Base-by-base conservation (phyloP, 1,140 invertebrate species). In the Dolichoris vasculosae region DNA sequence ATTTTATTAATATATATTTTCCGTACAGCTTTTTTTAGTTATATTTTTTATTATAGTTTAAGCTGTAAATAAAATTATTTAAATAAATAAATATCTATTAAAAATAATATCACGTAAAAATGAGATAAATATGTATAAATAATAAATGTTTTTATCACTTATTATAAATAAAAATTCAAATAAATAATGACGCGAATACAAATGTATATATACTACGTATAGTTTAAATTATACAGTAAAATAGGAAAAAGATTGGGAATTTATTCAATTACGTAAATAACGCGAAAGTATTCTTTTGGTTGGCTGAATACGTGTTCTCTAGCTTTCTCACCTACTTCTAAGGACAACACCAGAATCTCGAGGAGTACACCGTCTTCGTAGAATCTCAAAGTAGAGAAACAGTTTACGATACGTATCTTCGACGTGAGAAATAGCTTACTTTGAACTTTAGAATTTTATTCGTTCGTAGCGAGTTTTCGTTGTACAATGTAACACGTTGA, bases 361-460 rank as follows among this genome's bases (percentile, higher is more conserved):
- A 59, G 23, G 13, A 26, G 9, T 13, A 59, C 13, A 59, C 7
- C 3, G 26, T 59, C 23, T 59, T 59, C 9, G 55, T 2, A 59
- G 23, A 59, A 59, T 59, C 26, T 26, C 9, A 3, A 26, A 59
- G 23, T 26, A 59, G 67, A 51, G 4, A 83, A 83, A 83, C 82
- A 73, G 71, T 76, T 76, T 83, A 76, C 82, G 82, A 76, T 64
- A 73, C 38, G 55, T 64, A 46, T 9, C 76, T 73, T 76, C 64
- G 71, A 76, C 71, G 71, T 76, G 71, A 83, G 71, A 76, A 83
- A 83, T 76, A 76, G 73, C 38, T 76, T 75, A 75, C 71, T 17
- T 46, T 32, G 30, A 76, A 43, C 15, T 46, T 43, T 32, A 26
- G 51, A 51, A 83, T 83, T 83, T 83, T 83, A 83, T 83, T 76